Evolutionary conservation across 2,888 invertebrate species (phyloP).

Genomic region (Linyphia triangularis): DNA sequence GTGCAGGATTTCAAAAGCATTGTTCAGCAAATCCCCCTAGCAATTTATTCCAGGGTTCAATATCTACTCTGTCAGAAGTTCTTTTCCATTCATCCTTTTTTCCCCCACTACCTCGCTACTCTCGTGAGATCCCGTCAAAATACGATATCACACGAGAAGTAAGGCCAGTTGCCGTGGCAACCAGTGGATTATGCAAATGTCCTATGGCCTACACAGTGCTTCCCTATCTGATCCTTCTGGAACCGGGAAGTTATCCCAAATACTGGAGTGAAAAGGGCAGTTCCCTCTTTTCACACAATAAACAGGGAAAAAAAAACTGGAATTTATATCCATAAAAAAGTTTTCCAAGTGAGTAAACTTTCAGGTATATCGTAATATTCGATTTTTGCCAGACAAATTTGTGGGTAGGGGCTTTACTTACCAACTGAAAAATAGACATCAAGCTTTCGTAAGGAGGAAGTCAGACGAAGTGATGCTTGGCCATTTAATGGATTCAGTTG

Average conservation of each 20-base stretch:
- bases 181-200: constrained; percentile 58
- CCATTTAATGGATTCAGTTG: neutral
- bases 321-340: neutral
- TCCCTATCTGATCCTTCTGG: neutral
- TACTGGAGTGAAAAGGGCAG: constrained; percentile 39
- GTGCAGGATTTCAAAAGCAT: neutral
- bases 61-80: constrained; percentile 4
- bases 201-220: neutral
- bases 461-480: neutral
- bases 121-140: constrained; percentile 13
- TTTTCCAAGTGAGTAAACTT: neutral
- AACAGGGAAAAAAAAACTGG: neutral
- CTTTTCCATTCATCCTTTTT: neutral
- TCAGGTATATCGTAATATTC: neutral
- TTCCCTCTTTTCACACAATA: neutral
- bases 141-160: neutral
- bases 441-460: neutral
- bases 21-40: constrained; percentile 21
- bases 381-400: neutral
- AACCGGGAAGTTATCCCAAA: constrained; percentile 1
- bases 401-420: neutral
- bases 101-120: neutral
- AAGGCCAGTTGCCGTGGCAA: constrained; percentile 28
- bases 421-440: neutral
- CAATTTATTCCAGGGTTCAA: constrained; percentile 31